phyloP scores from a whole-genome alignment of 2,888 invertebrate species.

The Malachius bipustulatus region DNA sequence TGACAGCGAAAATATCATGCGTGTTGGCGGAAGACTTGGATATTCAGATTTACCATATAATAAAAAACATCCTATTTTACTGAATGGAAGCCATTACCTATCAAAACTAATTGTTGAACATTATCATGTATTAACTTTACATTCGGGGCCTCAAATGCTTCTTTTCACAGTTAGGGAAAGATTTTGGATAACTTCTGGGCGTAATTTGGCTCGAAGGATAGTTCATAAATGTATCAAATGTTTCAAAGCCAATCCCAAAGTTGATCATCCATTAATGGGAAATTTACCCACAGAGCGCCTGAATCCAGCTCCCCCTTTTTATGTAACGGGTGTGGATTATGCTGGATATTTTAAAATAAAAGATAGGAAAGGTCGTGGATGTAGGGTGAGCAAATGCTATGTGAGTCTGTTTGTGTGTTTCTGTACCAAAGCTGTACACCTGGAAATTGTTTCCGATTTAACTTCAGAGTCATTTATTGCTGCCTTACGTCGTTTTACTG shows the following conservation, averaged over 20 bases:
- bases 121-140: too few relatives aligned
- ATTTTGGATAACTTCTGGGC: too few relatives aligned
- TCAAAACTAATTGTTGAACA: too few relatives aligned
- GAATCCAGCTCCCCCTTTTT: conserved; percentile 11
- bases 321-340: conserved; percentile 12
- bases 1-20: too few relatives aligned
- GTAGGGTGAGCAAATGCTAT: conserved; percentile 12
- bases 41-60: too few relatives aligned
- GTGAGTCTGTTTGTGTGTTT: too few relatives aligned
- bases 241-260: conserved; percentile 13
- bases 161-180: too few relatives aligned
- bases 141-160: too few relatives aligned
- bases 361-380: conserved; percentile 12
- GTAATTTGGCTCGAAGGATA: not conserved
- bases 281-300: conserved; percentile 15
- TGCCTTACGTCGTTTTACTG: conserved; percentile 12
- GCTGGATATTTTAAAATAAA: conserved; percentile 15
- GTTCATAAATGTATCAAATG: conserved; percentile 9
- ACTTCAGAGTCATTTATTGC: conserved; percentile 13
- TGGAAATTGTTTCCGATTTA: conserved; percentile 14
- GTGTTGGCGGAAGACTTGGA: too few relatives aligned
- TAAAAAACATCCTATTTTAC: too few relatives aligned
- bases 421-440: conserved; percentile 16
- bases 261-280: conserved; percentile 14
- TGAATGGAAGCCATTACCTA: too few relatives aligned